These are phyloP conservation scores for Acleris cristana DNA, from an alignment of 2,888 invertebrate genomes.

Conservation along the genomic window DNA sequence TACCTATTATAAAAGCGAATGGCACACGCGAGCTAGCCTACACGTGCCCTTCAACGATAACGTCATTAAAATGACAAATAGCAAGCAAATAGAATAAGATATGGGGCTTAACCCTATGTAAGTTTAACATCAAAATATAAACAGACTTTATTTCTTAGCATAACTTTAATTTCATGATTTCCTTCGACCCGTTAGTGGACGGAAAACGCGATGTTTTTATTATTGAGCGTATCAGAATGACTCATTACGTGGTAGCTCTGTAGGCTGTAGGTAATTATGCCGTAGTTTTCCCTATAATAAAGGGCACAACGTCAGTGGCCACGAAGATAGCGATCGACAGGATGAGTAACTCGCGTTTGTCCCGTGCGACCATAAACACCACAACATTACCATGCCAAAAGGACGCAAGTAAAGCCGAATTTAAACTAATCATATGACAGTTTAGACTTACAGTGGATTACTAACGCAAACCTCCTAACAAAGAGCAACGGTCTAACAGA, in stretches of 20 bases:
- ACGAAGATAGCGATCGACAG: slow-evolving; percentile 40
- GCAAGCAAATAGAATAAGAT: no score
- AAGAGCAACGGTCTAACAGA: slow-evolving; percentile 39
- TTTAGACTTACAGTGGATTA: slow-evolving; percentile 39
- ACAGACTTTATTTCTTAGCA: neutral
- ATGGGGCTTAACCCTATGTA: no score
- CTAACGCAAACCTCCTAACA: slow-evolving; percentile 45
- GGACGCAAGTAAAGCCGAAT: neutral
- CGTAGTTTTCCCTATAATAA: slow-evolving; percentile 49
- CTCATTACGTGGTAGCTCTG: slow-evolving; percentile 14
- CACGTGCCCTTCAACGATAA: no score
- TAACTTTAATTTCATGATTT: slow-evolving; percentile 7
- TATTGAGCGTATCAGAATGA: slow-evolving; percentile 17
- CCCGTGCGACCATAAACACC: slow-evolving; percentile 48
- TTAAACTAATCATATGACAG: neutral
- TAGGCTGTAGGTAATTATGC: slow-evolving; percentile 33
- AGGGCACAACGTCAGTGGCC: slow-evolving; percentile 41
- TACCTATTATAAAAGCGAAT: no score
- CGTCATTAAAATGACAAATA: no score
- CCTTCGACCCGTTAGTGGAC: neutral
- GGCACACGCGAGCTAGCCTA: no score
- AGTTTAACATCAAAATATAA: neutral
- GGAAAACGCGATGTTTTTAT: neutral
- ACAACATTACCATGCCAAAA: slow-evolving; percentile 2
- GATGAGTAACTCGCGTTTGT: slow-evolving; percentile 57